phyloP scores from a whole-genome alignment of 2,888 invertebrate genomes.

The Amorpha juglandis region DNA sequence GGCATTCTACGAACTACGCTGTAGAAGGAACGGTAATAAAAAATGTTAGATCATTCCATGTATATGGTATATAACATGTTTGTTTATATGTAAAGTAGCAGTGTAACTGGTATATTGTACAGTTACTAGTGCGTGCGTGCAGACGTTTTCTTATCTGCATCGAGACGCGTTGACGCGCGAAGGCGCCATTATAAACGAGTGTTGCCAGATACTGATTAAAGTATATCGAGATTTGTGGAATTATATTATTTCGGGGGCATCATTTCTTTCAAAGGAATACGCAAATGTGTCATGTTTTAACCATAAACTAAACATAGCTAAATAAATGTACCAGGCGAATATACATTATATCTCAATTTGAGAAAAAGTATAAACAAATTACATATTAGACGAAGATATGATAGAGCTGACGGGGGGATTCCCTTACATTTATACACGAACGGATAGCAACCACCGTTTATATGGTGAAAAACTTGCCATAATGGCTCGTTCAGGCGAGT shows the following conservation, averaged over 20 bases:
- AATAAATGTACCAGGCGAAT: no score
- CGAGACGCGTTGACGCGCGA: background rate
- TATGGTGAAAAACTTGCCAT: no score
- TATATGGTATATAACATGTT: background rate
- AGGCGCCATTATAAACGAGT: background rate
- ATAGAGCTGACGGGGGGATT: no score
- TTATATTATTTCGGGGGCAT: background rate
- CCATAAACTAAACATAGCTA: no score
- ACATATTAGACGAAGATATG: no score
- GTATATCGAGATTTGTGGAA: background rate
- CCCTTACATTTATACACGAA: no score
- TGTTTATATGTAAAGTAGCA: background rate
- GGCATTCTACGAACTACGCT: background rate
- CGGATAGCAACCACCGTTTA: no score
- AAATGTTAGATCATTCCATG: background rate
- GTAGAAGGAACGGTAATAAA: background rate
- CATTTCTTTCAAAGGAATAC: no score
- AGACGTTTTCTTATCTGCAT: background rate
- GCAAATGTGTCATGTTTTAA: no score
- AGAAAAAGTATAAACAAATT: no score
- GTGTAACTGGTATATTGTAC: background rate
- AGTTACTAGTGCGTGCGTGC: slow-evolving; percentile 7
- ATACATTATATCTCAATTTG: no score
- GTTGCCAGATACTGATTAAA: background rate
- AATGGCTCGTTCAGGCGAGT: no score